phyloP scores from a whole-genome alignment of 64 coral and sea anemone genomes.

The Astreopora myriophthalma region DNA sequence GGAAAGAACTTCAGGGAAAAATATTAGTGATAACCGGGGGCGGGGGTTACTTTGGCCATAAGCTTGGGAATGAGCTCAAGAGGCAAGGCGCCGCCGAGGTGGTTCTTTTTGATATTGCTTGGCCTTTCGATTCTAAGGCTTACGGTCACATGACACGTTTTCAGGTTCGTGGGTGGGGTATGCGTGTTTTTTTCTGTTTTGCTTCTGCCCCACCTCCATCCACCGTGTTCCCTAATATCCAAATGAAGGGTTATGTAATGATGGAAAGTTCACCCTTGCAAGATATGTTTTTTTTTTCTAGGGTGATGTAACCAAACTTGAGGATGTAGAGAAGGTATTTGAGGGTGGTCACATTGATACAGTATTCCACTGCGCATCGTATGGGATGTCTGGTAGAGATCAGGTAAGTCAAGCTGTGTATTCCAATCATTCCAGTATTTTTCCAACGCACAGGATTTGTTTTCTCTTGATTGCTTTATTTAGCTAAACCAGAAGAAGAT shows the following conservation, averaged over 20 bases:
- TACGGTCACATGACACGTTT: background rate
- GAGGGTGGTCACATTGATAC: conserved; percentile 16
- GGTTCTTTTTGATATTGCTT: conserved; percentile 66
- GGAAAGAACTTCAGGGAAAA: background rate
- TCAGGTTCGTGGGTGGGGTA: too few species aligned
- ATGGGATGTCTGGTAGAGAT: conserved; percentile 94
- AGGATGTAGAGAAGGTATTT: conserved; percentile 23
- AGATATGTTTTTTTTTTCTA: background rate
- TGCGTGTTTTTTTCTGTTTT: too few species aligned
- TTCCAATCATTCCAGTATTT: too few species aligned
- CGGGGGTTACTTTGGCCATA: conserved; percentile 79
- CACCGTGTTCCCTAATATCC: too few species aligned
- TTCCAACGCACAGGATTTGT: too few species aligned
- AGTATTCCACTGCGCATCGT: conserved; percentile 84
- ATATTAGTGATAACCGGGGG: conserved; percentile 73
- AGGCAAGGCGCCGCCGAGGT: conserved; percentile 73
- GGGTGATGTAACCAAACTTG: conserved; percentile 54
- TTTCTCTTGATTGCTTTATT: background rate
- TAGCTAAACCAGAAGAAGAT: conserved; percentile 74
- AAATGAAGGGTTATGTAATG: too few species aligned
- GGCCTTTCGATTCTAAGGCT: background rate
- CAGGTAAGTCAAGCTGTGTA: too few species aligned
- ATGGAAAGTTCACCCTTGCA: too few species aligned
- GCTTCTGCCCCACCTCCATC: too few species aligned
- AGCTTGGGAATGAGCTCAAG: conserved; percentile 60